Conservation (phyloP, 2,888 invertebrate genomes). For the Arenicola marina region DNA sequence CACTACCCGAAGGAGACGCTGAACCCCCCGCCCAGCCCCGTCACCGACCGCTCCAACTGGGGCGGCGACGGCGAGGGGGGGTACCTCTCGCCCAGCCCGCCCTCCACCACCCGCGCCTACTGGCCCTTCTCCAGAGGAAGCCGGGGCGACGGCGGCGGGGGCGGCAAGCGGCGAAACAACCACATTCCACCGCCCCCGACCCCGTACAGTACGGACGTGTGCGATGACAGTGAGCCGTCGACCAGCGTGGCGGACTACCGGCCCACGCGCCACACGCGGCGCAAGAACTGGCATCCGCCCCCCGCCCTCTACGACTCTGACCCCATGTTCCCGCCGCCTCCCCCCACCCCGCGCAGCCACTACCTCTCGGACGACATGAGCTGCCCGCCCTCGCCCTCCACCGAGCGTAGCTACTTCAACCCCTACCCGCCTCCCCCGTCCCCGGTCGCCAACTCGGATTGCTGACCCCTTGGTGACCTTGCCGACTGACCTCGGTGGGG, state of each 20-base stretch:
- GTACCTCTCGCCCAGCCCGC: slow-evolving; percentile 44
- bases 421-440: slow-evolving; percentile 86
- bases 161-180: slow-evolving; percentile 58
- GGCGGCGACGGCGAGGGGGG: slow-evolving; percentile 35
- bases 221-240: slow-evolving; percentile 68
- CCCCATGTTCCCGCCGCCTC: slow-evolving; percentile 73
- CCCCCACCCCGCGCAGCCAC: slow-evolving; percentile 76
- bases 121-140: too few species aligned
- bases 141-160: too few species aligned
- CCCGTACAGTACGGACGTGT: slow-evolving; percentile 92
- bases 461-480: slow-evolving; percentile 16
- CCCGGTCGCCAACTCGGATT: slow-evolving; percentile 65
- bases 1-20: slow-evolving; percentile 75
- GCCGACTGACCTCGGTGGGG: too few species aligned
- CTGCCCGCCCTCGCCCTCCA: slow-evolving; percentile 69
- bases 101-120: slow-evolving; percentile 62
- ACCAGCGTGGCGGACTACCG: too few species aligned
- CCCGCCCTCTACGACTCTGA: slow-evolving; percentile 67
- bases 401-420: slow-evolving; percentile 74
- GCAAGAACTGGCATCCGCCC: neutral
- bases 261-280: neutral
- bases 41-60: slow-evolving; percentile 61
- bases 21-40: slow-evolving; percentile 90
- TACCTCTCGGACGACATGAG: slow-evolving; percentile 71
- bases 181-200: slow-evolving; percentile 88